phyloP scores from a whole-genome alignment of 2,797 vertebrate species.

The Paramormyrops hopkinsi region DNA sequence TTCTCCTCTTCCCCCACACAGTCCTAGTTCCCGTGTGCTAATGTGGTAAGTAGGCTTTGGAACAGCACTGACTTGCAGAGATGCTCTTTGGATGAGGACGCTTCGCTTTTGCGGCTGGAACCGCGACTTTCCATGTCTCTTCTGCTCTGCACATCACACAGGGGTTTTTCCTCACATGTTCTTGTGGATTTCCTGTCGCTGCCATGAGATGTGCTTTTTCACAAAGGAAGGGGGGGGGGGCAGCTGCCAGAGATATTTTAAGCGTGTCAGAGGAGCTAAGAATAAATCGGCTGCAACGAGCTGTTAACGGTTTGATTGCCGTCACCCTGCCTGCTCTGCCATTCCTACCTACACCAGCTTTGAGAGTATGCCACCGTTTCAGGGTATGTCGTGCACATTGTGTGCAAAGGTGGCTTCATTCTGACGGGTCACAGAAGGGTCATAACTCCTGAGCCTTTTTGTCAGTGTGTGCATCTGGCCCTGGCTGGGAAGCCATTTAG shows the following conservation, averaged over 20 bases:
- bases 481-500: not conserved
- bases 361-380: not conserved
- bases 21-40: not conserved
- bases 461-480: not conserved
- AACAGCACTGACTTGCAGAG: not conserved
- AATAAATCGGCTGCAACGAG: constrained; percentile 48
- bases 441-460: not conserved
- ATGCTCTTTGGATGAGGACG: not conserved
- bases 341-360: not conserved
- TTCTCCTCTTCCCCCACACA: not conserved
- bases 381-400: not conserved
- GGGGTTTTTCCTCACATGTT: constrained; percentile 25
- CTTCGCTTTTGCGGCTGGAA: not conserved
- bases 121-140: not conserved
- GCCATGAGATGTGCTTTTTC: constrained; percentile 31
- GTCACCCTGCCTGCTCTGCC: not conserved
- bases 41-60: constrained; percentile 4
- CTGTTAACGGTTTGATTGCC: constrained; percentile 48
- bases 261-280: constrained; percentile 43
- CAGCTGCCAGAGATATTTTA: constrained; percentile 46
- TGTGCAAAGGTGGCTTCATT: not conserved
- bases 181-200: constrained; percentile 13
- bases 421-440: not conserved
- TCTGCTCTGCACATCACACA: constrained; percentile 42
- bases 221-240: constrained; percentile 39